These are phyloP conservation scores for Onychorhynchus coronatus DNA, from an alignment of 2,113 vertebrate genomes.

Conservation along the genomic window DNA sequence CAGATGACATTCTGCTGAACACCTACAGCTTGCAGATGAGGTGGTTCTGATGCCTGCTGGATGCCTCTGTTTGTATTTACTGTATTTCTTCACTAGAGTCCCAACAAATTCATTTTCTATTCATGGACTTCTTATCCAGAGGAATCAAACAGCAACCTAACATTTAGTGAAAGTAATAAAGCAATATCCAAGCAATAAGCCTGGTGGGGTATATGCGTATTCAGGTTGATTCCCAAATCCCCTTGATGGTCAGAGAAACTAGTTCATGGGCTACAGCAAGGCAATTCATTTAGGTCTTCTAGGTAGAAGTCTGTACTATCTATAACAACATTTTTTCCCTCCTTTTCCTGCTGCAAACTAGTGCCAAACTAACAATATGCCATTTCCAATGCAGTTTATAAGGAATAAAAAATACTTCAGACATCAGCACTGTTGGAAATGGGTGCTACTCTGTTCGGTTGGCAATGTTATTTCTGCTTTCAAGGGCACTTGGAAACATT, in stretches of 20 bases:
- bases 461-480: not conserved
- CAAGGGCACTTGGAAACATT: not conserved
- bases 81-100: not conserved
- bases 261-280: not conserved
- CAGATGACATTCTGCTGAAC: not conserved
- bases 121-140: not conserved
- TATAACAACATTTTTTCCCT: not conserved
- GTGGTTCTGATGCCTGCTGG: not conserved
- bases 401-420: not conserved
- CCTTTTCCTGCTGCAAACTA: not conserved
- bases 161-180: not conserved
- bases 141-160: not conserved
- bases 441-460: not conserved
- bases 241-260: not conserved
- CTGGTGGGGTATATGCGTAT: not conserved
- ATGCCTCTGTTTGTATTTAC: not conserved
- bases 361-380: not conserved
- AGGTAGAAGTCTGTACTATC: not conserved
- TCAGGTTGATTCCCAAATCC: constrained; percentile 14
- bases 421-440: not conserved
- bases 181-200: not conserved
- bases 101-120: not conserved
- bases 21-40: not conserved
- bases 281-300: not conserved
- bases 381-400: not conserved